Percentiles rank a stretch among this genome's conserved stretches.
These are phyloP conservation scores for Tholera decimalis DNA, from an alignment of 2,888 invertebrate genomes.

Conservation along the genomic window DNA sequence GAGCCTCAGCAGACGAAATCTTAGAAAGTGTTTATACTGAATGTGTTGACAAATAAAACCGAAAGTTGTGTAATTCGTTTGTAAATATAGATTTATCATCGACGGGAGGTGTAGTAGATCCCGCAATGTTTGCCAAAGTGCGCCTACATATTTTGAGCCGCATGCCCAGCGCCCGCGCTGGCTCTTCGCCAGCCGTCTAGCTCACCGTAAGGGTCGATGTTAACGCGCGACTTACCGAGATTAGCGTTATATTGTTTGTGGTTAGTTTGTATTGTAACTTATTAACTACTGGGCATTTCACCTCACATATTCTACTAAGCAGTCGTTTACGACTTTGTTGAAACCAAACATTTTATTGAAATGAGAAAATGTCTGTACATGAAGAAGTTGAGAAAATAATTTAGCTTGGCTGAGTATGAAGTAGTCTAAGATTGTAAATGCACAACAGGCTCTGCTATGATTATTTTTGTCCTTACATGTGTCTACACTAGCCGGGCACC, in stretches of 20 bases:
- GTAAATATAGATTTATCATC: constrained; percentile 74
- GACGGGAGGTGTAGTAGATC: constrained; percentile 63
- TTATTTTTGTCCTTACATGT: constrained; percentile 37
- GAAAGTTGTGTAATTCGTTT: constrained; percentile 55
- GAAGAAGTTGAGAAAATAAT: constrained; percentile 5
- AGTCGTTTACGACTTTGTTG: constrained; percentile 2
- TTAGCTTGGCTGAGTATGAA: constrained; percentile 9
- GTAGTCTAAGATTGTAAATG: constrained; percentile 4
- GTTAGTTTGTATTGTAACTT: constrained; percentile 35
- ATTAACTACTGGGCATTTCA: constrained; percentile 19
- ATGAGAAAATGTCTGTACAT: not conserved
- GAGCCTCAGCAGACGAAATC: not conserved
- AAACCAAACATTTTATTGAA: constrained; percentile 9
- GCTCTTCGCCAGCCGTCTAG: constrained; percentile 58
- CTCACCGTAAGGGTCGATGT: constrained; percentile 51
- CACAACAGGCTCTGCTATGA: constrained; percentile 12
- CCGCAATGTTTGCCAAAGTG: constrained; percentile 69
- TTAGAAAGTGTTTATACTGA: constrained; percentile 37
- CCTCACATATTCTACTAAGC: constrained; percentile 11
- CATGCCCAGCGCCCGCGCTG: constrained; percentile 49
- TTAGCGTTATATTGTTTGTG: constrained; percentile 40
- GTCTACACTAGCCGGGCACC: too few relatives aligned
- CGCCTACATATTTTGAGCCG: constrained; percentile 61
- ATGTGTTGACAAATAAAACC: constrained; percentile 60
- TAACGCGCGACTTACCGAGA: constrained; percentile 39